Evolutionary conservation across 2,113 vertebrate species (phyloP).

Genomic region (Cyprinodon tularosa): DNA sequence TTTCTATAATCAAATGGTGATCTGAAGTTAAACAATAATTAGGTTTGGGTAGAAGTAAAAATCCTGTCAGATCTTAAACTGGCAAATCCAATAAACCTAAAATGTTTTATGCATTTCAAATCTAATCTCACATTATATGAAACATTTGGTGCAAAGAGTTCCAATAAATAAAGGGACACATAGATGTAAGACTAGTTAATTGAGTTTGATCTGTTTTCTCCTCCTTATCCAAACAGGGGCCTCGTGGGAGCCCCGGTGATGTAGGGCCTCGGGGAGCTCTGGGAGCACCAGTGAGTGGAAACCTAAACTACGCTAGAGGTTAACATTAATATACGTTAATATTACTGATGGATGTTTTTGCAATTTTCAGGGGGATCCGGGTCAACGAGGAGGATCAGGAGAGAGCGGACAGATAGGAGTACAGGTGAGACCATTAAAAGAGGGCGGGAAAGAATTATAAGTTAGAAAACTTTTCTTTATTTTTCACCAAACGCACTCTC

Average conservation of each 20-base stretch:
- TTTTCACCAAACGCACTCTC: not conserved
- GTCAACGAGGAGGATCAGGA: slow-evolving; percentile 87
- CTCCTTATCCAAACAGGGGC: slow-evolving; percentile 78
- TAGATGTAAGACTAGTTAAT: not conserved
- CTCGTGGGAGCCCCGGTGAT: slow-evolving; percentile 85
- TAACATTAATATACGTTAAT: not conserved
- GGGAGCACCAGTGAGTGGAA: slow-evolving; percentile 86
- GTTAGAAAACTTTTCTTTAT: not conserved
- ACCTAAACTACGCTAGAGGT: not conserved
- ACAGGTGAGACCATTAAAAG: slow-evolving; percentile 76
- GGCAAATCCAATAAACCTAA: not conserved
- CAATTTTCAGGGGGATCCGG: slow-evolving; percentile 86
- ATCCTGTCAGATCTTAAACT: not conserved
- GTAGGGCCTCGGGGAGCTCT: slow-evolving; percentile 85
- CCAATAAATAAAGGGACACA: not conserved
- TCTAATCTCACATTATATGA: not conserved
- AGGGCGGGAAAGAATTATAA: not conserved
- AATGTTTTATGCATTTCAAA: not conserved
- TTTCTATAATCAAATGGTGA: not conserved
- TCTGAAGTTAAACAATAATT: not conserved
- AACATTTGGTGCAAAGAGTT: not conserved
- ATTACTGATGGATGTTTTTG: not conserved
- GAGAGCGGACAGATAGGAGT: slow-evolving; percentile 88
- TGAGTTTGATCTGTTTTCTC: not conserved
- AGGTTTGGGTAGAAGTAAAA: not conserved